A percentile compares a stretch with the other conserved stretches of the same genome.
phyloP scores from a whole-genome alignment of 1,140 invertebrate genomes.

The Ceratitis capitata region DNA sequence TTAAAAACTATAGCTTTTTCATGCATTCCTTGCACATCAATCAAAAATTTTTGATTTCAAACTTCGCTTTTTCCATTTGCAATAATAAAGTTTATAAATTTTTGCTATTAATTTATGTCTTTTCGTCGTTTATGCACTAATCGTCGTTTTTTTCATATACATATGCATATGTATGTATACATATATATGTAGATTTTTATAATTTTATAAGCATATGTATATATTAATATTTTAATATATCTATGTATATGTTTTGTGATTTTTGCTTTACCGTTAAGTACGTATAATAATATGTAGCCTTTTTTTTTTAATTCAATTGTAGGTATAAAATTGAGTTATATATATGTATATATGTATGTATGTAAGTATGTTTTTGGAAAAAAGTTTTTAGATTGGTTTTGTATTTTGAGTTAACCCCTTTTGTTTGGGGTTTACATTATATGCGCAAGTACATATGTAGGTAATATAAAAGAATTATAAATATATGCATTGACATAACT shows the following conservation, averaged over 20 bases:
- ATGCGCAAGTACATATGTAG: too few species aligned
- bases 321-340: conserved; percentile 22
- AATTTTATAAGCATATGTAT: too few species aligned
- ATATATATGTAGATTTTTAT: neutral
- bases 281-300: neutral
- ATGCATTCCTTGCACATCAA: too few species aligned
- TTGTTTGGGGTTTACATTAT: too few species aligned
- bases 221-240: neutral
- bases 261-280: neutral
- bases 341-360: neutral
- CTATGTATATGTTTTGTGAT: neutral
- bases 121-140: neutral
- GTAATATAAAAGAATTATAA: too few species aligned
- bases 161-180: too few species aligned
- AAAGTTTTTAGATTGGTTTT: conserved; percentile 6
- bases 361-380: too few species aligned
- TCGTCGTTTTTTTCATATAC: neutral
- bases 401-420: too few species aligned
- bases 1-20: too few species aligned
- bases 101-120: neutral
- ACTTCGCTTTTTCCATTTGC: too few species aligned
- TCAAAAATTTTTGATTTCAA: too few species aligned
- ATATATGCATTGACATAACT: too few species aligned
- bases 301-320: neutral
- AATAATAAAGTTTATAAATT: neutral